phyloP scores from a whole-genome alignment of 2,888 invertebrate species.

The Palloptera scutellata region DNA sequence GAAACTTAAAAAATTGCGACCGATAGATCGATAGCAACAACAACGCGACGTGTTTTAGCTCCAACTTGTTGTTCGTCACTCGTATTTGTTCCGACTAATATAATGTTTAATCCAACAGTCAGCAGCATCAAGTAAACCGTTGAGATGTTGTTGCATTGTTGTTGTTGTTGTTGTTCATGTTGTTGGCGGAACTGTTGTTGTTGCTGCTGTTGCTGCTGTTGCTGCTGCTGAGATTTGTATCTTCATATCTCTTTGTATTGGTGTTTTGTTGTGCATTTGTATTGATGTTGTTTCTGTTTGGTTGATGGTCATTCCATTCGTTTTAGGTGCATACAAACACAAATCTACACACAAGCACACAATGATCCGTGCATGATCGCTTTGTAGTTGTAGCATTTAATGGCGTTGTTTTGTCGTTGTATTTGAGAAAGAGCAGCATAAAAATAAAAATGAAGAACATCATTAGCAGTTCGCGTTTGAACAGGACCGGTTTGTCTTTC shows the following conservation, averaged over 20 bases:
- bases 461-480: conserved; percentile 19
- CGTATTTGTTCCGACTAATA: conserved; percentile 59
- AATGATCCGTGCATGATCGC: conserved; percentile 14
- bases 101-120: conserved; percentile 36
- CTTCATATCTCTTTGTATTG: neutral
- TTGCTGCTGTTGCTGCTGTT: conserved; percentile 1
- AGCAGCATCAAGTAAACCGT: conserved; percentile 28
- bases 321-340: conserved; percentile 29
- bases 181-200: neutral
- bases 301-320: conserved; percentile 34
- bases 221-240: neutral
- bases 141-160: conserved; percentile 1
- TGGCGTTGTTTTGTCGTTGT: conserved; percentile 49
- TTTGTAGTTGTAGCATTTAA: conserved; percentile 49
- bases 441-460: conserved; percentile 36
- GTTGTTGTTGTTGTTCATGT: conserved; percentile 15
- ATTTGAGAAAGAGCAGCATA: conserved; percentile 16
- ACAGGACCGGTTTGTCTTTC: conserved; percentile 16
- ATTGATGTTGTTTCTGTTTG: conserved; percentile 38
- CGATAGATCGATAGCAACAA: conserved; percentile 12
- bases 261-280: conserved; percentile 20
- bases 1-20: neutral
- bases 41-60: conserved; percentile 38
- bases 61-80: conserved; percentile 60
- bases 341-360: conserved; percentile 37